Evolutionary conservation across 2,888 invertebrate genomes (phyloP).

Genomic region (Drosophila crucigera): DNA sequence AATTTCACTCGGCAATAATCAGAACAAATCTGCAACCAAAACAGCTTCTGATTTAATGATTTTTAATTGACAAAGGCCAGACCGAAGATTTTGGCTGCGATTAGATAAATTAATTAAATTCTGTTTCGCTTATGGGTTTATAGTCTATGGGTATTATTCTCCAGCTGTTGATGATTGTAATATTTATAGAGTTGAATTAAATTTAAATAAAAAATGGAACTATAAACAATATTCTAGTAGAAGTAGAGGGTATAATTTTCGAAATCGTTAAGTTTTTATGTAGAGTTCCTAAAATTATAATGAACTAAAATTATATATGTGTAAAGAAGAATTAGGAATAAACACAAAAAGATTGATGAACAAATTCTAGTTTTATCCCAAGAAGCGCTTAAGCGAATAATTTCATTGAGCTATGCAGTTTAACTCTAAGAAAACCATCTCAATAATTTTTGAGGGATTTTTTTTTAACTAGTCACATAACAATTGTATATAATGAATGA

Average conservation of each 20-base stretch:
- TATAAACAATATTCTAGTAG: neutral
- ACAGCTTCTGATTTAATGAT: neutral
- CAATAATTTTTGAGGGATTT: neutral
- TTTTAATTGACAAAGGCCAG: neutral
- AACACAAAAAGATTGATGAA: neutral
- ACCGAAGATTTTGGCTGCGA: neutral
- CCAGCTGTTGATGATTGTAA: neutral
- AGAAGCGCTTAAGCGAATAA: neutral
- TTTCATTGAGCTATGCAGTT: neutral
- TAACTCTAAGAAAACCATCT: neutral
- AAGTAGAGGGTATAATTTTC: neutral
- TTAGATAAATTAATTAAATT: neutral
- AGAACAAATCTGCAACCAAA: neutral
- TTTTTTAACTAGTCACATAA: neutral
- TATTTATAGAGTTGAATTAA: neutral
- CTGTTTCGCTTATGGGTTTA: neutral
- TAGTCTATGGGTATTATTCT: neutral
- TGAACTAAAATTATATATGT: neutral
- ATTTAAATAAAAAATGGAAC: neutral
- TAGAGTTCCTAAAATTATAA: neutral
- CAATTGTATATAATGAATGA: neutral
- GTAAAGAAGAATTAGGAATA: neutral
- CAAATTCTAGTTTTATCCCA: neutral
- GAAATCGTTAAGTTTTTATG: neutral
- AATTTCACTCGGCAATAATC: neutral